Evolutionary conservation across 2,113 vertebrate species (phyloP), one percentile per base, ranked within the genome.

Genomic region (Mugil cephalus): DNA sequence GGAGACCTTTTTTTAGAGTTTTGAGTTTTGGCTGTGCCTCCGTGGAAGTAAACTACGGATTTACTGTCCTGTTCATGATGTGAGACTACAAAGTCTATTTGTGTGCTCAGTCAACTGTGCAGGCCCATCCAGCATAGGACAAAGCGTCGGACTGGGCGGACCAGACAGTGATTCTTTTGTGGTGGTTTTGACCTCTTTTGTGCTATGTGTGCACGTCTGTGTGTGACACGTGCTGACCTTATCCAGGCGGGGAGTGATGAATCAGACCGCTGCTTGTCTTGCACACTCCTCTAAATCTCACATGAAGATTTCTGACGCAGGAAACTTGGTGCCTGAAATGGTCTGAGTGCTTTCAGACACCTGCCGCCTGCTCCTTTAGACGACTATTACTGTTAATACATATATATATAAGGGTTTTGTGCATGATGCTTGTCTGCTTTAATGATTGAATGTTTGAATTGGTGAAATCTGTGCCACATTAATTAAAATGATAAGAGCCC

Each of bases 101-200:
- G 81, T 89, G 76, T 79, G 66, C 48, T 52, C 79, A 83, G 80
- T 86, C 80, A 79, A 70, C 85, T 84, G 86, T 86, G 69, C 54
- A 82, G 56, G 42, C 66, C 68, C 39, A 52, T 73, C 78, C 55
- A 67, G 50, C 69, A 72, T 76, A 58, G 84, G 82, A 88, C 87
- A 91, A 85, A 82, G 76, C 54, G 21, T 58, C 9, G 78, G 74
- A 75, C 80, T 70, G 76, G 82, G 77, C 79, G 73, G 73, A 84
- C 71, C 79, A 86, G 80, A 89, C 79, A 87, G 74, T 10, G 50
- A 66, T 70, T 55, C 83, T 55, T 87, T 89, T 90, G 88, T 90
- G 24, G 34, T 66, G 42, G 17, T 52, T 69, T 64, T 86, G 77
- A 77, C 74, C 79, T 75, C 64, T n/a, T 13, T 45, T 4, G 51